Percentiles rank a stretch among this genome's conserved stretches.
These are phyloP conservation scores for Pentalonia nigronervosa DNA, from an alignment of 1,140 invertebrate species.

Conservation along the genomic window DNA sequence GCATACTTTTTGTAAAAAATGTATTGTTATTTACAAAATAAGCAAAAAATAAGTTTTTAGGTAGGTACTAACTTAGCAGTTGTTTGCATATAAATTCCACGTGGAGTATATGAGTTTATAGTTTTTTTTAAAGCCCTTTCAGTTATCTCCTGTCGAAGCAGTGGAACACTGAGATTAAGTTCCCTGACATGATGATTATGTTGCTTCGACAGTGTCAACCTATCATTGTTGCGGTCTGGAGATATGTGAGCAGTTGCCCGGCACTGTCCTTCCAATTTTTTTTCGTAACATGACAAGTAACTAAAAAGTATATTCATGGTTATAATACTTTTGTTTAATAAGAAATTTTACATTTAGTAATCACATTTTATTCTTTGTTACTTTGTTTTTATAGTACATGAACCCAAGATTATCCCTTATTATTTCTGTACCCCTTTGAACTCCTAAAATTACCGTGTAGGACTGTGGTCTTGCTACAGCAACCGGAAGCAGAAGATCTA, in stretches of 20 bases:
- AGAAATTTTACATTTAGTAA: background rate
- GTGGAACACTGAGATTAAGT: background rate
- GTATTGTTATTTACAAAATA: background rate
- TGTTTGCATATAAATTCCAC: background rate
- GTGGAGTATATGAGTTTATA: background rate
- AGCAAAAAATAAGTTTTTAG: background rate
- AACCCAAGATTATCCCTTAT: background rate
- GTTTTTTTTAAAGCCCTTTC: background rate
- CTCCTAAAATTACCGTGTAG: background rate
- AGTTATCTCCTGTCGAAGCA: background rate
- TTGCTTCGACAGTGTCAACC: background rate
- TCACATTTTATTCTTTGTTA: background rate
- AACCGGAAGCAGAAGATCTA: background rate
- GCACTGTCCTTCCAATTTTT: background rate
- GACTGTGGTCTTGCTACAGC: background rate
- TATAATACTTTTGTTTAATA: background rate
- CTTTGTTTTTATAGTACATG: background rate
- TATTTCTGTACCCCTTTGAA: background rate
- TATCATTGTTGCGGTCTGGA: background rate
- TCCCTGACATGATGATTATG: background rate
- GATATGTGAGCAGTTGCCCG: background rate
- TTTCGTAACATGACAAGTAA: background rate
- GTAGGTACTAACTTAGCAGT: background rate
- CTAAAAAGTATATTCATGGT: background rate
- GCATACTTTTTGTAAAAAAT: background rate